Evolutionary conservation across 2,113 vertebrate species (phyloP).

Genomic region (Ariopsis seemanni): DNA sequence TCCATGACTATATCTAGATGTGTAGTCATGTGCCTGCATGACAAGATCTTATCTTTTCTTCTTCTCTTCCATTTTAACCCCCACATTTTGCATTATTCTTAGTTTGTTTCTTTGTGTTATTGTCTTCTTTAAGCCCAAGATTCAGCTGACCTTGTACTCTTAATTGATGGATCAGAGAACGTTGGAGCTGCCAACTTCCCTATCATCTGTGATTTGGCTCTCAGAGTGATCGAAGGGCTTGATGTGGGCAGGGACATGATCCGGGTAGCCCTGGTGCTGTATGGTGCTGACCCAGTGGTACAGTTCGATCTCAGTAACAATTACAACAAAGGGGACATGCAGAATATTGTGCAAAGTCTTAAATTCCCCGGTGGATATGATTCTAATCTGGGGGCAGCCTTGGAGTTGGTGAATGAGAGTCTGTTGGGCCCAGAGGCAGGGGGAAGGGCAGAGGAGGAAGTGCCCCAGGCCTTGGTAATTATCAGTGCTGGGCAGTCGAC

Average conservation of each 20-base stretch:
- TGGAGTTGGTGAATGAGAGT: conserved; percentile 83
- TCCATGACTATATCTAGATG: conserved; percentile 80
- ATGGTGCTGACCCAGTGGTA: conserved; percentile 80
- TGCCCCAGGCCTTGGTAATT: conserved; percentile 89
- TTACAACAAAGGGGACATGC: conserved; percentile 80
- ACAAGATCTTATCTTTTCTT: conserved; percentile 58
- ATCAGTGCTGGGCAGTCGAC: conserved; percentile 87
- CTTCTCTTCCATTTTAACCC: conserved; percentile 81
- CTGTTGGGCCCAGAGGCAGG: conserved; percentile 83
- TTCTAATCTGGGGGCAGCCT: conserved; percentile 85
- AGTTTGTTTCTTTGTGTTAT: conserved; percentile 70
- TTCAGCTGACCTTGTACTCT: conserved; percentile 95
- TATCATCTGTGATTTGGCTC: conserved; percentile 86
- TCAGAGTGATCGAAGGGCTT: conserved; percentile 90
- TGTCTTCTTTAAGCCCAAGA: conserved; percentile 86
- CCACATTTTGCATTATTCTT: conserved; percentile 90
- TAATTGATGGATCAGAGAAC: conserved; percentile 99
- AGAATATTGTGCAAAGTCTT: conserved; percentile 84
- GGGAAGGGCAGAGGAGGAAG: conserved; percentile 88
- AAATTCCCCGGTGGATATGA: conserved; percentile 78
- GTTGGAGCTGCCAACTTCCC: conserved; percentile 90
- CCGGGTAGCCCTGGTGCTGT: conserved; percentile 89
- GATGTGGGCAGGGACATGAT: conserved; percentile 84
- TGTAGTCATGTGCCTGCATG: conserved; percentile 76
- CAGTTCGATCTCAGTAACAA: conserved; percentile 86